These are phyloP conservation scores for Carapus acus DNA, from an alignment of 2,797 vertebrate genomes.

Conservation along the genomic window DNA sequence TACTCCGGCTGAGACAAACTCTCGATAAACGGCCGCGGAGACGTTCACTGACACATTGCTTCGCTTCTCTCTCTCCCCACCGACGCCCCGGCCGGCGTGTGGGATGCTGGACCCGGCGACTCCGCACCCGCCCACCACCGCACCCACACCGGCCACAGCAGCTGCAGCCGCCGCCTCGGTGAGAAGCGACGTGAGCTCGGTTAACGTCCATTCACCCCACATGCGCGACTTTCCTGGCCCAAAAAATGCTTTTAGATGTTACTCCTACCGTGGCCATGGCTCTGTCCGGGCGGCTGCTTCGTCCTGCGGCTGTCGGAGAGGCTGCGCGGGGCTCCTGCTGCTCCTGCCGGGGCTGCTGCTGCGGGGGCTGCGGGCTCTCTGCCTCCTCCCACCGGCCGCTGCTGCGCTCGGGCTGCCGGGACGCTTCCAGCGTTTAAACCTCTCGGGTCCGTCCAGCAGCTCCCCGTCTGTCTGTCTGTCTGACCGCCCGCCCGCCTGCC, in stretches of 20 bases:
- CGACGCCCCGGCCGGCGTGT: constrained; percentile 1
- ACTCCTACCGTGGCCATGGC: constrained; percentile 52
- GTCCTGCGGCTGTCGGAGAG: constrained; percentile 38
- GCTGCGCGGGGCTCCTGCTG: constrained; percentile 37
- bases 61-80: background rate
- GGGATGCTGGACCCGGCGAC: constrained; percentile 31
- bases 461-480: background rate
- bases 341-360: constrained; percentile 38
- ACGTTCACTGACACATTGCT: background rate
- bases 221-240: no score
- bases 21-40: accelerated
- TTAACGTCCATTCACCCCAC: no score
- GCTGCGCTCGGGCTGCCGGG: constrained; percentile 41
- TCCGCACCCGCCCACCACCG: no score
- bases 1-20: background rate
- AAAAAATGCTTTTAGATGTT: background rate
- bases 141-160: no score
- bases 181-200: no score
- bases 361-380: constrained; percentile 51
- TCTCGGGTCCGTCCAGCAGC: no score
- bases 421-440: constrained; percentile 22
- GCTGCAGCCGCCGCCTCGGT: no score
- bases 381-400: constrained; percentile 64
- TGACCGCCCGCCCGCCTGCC: no score
- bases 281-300: constrained; percentile 34